Evolutionary conservation across 1,140 invertebrate species (phyloP), one percentile per base, ranked within the genome.

Genomic region (Meloidogyne floridensis): DNA sequence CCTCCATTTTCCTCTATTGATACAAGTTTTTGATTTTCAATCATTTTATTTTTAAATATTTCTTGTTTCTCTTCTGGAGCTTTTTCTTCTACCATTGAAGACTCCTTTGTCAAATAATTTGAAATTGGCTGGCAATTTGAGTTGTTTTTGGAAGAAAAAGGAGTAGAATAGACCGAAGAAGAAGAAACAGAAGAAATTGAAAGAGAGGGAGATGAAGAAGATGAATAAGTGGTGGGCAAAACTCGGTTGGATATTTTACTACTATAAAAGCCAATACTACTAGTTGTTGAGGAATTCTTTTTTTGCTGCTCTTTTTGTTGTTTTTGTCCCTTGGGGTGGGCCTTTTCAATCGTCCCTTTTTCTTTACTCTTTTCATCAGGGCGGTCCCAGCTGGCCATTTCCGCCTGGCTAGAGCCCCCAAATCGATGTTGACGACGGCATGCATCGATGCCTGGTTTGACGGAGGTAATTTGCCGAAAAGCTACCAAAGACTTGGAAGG

Each of bases 311-410:
- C 47, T 47, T 47, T 47, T 65, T 65, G 59, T 65, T 65, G 59
- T 65, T 65, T 65, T 65, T 65, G 59, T 65, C 59, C 59, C 59
- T 65, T 65, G 59, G n/a, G n/a, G n/a, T n/a, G n/a, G 59, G 59
- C 59, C n/a, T 65, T 65, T 65, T 65, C 59, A 65, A 65, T 65
- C 59, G 59, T 54, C 56, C 13, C 13, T 59, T 59, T 59, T 59
- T 5, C 56, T 15, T 5, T 15, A 59, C n/a, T 65, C n/a, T 65
- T 65, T 65, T n/a, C 59, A 65, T 65, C 59, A 65, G 15, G n/a
- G 59, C 15, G 59, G 59, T 65, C 59, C 59, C 59, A 65, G 59
- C 59, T 65, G 59, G 59, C 59, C 59, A 65, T 65, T 65, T 65
- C 59, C 59, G 59, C 59, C n/a, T 65, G 59, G 10, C 15, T 65